phyloP scores from a whole-genome alignment of 1,140 invertebrate genomes.

The Trichonephila clavata region DNA sequence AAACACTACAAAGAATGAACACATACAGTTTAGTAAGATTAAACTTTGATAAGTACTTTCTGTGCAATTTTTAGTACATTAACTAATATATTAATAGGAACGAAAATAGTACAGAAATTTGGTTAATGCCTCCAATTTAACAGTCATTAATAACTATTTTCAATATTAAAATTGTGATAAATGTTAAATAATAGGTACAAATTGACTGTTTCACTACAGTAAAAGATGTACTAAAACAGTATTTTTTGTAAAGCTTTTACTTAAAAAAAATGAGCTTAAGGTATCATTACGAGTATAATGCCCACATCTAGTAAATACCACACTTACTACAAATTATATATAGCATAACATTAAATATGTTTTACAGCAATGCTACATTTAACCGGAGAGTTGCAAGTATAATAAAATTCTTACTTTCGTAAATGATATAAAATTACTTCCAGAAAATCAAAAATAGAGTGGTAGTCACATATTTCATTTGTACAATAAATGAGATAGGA shows the following conservation, averaged over 20 bases:
- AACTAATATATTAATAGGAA: too few relatives aligned
- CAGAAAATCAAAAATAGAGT: constrained; percentile 6
- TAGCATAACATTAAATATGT: too few relatives aligned
- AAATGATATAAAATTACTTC: constrained; percentile 4
- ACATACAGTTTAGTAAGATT: background rate
- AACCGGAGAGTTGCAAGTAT: background rate
- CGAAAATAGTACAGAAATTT: background rate
- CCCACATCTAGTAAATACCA: too few relatives aligned
- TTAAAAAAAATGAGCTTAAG: too few relatives aligned
- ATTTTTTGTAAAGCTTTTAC: too few relatives aligned
- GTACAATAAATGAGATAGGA: background rate
- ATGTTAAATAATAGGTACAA: background rate
- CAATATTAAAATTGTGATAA: background rate
- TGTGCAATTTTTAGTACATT: background rate
- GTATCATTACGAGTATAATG: too few relatives aligned
- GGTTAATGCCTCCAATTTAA: background rate
- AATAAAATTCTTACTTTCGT: background rate
- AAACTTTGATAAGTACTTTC: constrained; percentile 14
- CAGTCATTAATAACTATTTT: background rate
- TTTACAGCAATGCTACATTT: background rate
- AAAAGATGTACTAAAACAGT: background rate
- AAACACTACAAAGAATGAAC: background rate
- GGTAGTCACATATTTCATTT: background rate
- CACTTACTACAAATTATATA: too few relatives aligned
- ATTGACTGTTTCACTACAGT: background rate